Evolutionary conservation across 2,113 vertebrate genomes (phyloP), one percentile per base, ranked within the genome.

Genomic region (Carassius gibelio): DNA sequence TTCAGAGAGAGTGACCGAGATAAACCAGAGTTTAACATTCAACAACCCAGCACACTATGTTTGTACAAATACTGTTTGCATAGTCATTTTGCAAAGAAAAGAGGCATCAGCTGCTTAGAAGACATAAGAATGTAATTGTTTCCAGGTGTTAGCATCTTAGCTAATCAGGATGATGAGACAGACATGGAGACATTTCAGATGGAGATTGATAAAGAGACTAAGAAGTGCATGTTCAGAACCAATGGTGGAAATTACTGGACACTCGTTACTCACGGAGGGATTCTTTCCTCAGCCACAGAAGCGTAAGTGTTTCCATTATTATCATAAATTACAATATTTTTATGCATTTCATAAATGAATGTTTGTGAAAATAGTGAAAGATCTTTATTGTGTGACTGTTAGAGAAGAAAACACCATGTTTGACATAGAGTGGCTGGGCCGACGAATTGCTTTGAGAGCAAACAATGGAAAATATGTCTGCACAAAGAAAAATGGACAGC

Each of bases 401-500:
- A 83, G 98, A 0, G 95, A 95, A 79, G 92, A 94, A 88, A 96
- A 94, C 91, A 96, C 96, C 88, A 96, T 98, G 97, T 99, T 99
- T 38, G 96, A 99, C 85, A 94, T 98, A 15, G 97, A 98, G 89
- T 99, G 98, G 98, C 94, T 94, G 0, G 96, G 96, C 76, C 94
- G 95, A 26, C 94, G 96, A 23, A 94, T 98, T 84, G 97, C 97
- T 34, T 94, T 99, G 83, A 97, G 95, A 19, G 98, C 98, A 75
- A 95, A 95, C 89, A 99, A 98, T 0, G 97, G 97, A 82, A 98
- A 98, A 76, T 99, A 98, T 0, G 94, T 99, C 81, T 97, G 95
- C 90, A 98, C 97, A 86, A 99, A 99, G 94, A 97, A 95, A 93
- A 99, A 99, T 0, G 98, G 98, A 78, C 98, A 99, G 93, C 96